Evolutionary conservation across 2,113 vertebrate species (phyloP).

Genomic region (Rattus rattus): DNA sequence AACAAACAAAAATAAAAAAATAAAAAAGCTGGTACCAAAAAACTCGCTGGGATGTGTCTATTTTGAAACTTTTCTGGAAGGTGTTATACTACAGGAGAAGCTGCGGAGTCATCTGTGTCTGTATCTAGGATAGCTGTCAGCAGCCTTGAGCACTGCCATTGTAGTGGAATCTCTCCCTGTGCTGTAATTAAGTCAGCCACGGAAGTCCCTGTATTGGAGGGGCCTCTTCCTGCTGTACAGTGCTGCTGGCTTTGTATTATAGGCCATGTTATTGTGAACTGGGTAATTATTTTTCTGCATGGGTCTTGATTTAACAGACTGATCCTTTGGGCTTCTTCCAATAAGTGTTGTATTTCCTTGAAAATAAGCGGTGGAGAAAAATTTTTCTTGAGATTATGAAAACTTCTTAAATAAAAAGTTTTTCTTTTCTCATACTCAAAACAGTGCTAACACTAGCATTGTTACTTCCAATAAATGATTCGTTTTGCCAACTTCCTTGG

Average conservation of each 20-base stretch:
- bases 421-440: constrained; percentile 54
- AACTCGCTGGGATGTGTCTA: constrained; percentile 25
- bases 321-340: constrained; percentile 65
- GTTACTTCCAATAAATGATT: background rate
- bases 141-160: background rate
- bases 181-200: constrained; percentile 59
- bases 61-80: constrained; percentile 57
- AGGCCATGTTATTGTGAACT: constrained; percentile 34
- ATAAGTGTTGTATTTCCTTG: constrained; percentile 27
- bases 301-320: constrained; percentile 63
- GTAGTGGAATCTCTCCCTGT: background rate
- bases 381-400: constrained; percentile 53
- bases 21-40: constrained; percentile 35
- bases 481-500: constrained; percentile 48
- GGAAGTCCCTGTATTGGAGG: background rate
- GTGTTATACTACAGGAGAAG: background rate
- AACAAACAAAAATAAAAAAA: background rate
- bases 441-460: constrained; percentile 34
- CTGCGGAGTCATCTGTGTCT: constrained; percentile 53
- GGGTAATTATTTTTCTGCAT: constrained; percentile 15
- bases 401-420: constrained; percentile 48
- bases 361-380: constrained; percentile 56
- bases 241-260: constrained; percentile 47
- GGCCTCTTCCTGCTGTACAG: constrained; percentile 11
- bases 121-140: background rate